Evolutionary conservation across 2,888 invertebrate species (phyloP).

Genomic region (Achlya flavicornis): DNA sequence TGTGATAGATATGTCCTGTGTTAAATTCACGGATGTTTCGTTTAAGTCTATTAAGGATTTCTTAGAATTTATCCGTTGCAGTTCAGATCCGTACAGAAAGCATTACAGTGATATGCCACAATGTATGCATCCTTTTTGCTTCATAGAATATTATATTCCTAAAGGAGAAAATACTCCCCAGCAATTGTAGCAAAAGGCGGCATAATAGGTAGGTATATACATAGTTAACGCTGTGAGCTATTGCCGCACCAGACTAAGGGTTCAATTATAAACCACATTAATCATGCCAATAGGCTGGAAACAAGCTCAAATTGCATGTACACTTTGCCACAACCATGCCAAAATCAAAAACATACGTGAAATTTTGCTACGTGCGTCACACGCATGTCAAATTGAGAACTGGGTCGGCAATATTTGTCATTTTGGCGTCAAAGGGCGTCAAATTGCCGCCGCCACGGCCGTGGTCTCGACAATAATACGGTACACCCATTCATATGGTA

Average conservation of each 20-base stretch:
- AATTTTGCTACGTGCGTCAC: conserved; percentile 40
- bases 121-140: not conserved
- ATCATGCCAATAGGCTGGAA: not conserved
- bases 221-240: not conserved
- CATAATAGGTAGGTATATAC: too few species aligned
- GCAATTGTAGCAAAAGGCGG: too few species aligned
- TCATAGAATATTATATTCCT: too few species aligned
- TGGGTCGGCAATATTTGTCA: conserved; percentile 64
- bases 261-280: not conserved
- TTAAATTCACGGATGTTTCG: conserved; percentile 11
- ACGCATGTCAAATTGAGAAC: conserved; percentile 42
- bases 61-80: not conserved
- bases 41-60: not conserved
- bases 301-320: not conserved
- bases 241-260: not conserved
- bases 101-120: not conserved
- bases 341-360: conserved; percentile 29
- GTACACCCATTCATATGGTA: conserved; percentile 40
- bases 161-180: too few species aligned
- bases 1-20: conserved; percentile 25
- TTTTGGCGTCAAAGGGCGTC: conserved; percentile 62
- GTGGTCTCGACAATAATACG: conserved; percentile 33
- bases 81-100: too few species aligned
- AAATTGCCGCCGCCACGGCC: conserved; percentile 50
- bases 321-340: not conserved